These are phyloP conservation scores for Poeciliopsis infans DNA, from an alignment of 2,797 vertebrate species.

Conservation along the genomic window DNA sequence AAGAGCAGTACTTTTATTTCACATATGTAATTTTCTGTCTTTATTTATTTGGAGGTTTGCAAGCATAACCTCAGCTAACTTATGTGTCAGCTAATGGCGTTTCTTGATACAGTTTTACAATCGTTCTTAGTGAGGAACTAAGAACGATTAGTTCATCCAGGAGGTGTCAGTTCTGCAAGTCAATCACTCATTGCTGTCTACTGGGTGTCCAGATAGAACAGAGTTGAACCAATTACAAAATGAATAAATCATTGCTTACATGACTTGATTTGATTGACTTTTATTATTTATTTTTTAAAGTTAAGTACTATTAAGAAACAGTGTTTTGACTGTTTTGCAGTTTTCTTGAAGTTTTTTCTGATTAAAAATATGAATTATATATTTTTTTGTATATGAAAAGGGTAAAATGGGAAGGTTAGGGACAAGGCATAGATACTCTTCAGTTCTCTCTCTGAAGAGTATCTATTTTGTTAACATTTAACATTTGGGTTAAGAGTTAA, in stretches of 20 bases:
- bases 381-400: not conserved
- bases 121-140: not conserved
- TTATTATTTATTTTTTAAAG: not conserved
- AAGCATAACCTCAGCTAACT: not conserved
- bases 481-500: not conserved
- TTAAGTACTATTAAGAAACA: too few species aligned
- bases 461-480: too few species aligned
- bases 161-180: not conserved
- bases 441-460: not conserved
- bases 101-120: not conserved
- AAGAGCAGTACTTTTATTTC: not conserved
- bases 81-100: not conserved
- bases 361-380: not conserved
- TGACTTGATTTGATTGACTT: not conserved
- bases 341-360: too few species aligned
- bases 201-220: not conserved
- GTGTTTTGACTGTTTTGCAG: too few species aligned
- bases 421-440: not conserved
- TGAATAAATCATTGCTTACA: not conserved
- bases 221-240: not conserved
- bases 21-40: not conserved
- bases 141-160: not conserved
- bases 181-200: not conserved
- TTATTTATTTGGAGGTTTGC: not conserved
- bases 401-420: too few species aligned